Evolutionary conservation across 2,888 invertebrate species (phyloP).

Genomic region (Panzeria rudis): DNA sequence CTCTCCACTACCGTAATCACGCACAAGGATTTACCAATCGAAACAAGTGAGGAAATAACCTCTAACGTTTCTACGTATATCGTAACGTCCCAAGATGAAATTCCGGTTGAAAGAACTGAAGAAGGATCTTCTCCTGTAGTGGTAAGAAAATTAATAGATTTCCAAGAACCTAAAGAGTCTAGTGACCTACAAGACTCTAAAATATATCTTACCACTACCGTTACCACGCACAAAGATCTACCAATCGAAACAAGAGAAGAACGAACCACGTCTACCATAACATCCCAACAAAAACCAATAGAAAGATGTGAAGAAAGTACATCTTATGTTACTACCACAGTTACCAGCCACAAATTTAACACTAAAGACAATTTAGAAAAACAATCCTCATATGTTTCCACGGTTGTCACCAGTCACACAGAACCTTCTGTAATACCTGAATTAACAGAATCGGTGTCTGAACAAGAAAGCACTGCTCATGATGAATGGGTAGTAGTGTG

Average conservation of each 20-base stretch:
- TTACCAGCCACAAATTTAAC: slow-evolving; percentile 48
- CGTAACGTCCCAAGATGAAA: background rate
- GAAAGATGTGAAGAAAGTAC: slow-evolving; percentile 4
- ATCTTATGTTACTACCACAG: slow-evolving; percentile 55
- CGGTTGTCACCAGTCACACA: slow-evolving; percentile 42
- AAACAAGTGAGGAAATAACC: background rate
- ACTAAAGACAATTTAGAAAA: background rate
- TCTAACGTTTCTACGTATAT: background rate
- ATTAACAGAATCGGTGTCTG: background rate
- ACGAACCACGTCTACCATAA: background rate
- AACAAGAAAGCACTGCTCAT: slow-evolving; percentile 7
- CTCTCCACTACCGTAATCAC: slow-evolving; percentile 66
- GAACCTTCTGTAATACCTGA: slow-evolving; percentile 41
- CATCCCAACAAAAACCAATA: background rate
- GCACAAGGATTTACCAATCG: slow-evolving; percentile 17
- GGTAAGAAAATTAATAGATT: slow-evolving; percentile 76
- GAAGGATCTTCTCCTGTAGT: slow-evolving; percentile 74
- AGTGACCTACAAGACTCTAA: slow-evolving; percentile 57
- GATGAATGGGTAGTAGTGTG: slow-evolving; percentile 52
- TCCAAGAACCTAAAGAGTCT: too few species aligned
- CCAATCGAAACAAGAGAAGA: slow-evolving; percentile 34
- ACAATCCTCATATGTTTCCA: slow-evolving; percentile 45
- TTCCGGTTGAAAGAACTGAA: background rate
- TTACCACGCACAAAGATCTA: slow-evolving; percentile 8
- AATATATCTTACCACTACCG: too few species aligned